phyloP scores from a whole-genome alignment of 2,797 vertebrate genomes.

The Alcedo quadribrachys region DNA sequence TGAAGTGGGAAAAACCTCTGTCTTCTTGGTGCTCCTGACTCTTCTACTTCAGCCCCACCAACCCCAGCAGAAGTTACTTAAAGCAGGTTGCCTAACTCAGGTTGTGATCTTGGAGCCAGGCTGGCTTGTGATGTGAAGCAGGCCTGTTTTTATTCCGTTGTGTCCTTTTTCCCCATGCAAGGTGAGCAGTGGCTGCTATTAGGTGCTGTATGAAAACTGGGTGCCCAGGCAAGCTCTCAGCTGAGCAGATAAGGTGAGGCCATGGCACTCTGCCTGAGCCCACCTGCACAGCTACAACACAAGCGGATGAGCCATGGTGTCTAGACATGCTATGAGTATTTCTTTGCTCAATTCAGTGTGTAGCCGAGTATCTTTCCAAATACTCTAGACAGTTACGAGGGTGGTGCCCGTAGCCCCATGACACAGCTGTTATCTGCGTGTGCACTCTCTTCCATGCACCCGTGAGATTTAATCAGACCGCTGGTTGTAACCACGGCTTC shows the following conservation, averaged over 20 bases:
- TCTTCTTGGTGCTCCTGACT: neutral
- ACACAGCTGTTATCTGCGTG: neutral
- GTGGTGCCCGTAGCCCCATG: rapidly evolving
- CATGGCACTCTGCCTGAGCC: neutral
- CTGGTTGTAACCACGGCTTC: neutral
- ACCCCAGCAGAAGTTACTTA: neutral
- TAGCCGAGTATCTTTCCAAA: neutral
- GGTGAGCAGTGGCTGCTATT: neutral
- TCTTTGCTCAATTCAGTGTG: neutral
- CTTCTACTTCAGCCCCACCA: neutral
- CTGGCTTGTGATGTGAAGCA: neutral
- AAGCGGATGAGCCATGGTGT: rapidly evolving
- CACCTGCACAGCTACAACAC: rapidly evolving
- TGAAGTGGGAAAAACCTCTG: neutral
- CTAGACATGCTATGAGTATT: neutral
- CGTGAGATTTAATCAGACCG: rapidly evolving
- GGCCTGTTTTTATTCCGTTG: neutral
- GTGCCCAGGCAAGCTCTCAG: neutral
- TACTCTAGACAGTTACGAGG: neutral
- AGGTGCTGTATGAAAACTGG: neutral
- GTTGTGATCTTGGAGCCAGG: neutral
- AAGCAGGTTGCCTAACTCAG: neutral
- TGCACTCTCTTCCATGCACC: rapidly evolving
- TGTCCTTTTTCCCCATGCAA: rapidly evolving
- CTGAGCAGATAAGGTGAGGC: neutral